Percentiles rank a stretch among this genome's conserved stretches.
Evolutionary conservation across 2,888 invertebrate species (phyloP).

Genomic region (Meiosimyza decipiens): DNA sequence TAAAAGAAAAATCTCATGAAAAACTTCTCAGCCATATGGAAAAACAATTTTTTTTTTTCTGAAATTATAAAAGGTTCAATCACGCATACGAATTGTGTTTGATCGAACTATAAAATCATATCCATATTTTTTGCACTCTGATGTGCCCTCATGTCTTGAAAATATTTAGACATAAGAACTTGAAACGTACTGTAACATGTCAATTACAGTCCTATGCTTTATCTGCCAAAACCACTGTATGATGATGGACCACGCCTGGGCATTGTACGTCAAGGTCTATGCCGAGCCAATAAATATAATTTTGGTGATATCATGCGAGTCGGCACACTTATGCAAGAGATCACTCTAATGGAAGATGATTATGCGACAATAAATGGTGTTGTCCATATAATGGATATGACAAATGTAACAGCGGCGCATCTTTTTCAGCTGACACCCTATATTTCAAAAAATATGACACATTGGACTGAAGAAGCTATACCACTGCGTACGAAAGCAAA

Average conservation of each 20-base stretch:
- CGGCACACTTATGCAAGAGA: slow-evolving; percentile 70
- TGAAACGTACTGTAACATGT: too few species aligned
- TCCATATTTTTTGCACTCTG: too few species aligned
- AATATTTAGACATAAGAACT: too few species aligned
- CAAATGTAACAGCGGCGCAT: slow-evolving; percentile 69
- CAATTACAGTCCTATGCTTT: slow-evolving; percentile 42
- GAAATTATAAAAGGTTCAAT: too few species aligned
- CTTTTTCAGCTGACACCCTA: slow-evolving; percentile 71
- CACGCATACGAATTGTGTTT: too few species aligned
- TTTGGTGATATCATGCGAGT: slow-evolving; percentile 69
- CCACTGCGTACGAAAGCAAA: slow-evolving; percentile 71
- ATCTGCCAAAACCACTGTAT: slow-evolving; percentile 57
- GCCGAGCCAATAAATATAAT: slow-evolving; percentile 66
- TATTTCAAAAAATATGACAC: slow-evolving; percentile 70
- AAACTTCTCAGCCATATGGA: too few species aligned
- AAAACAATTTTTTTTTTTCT: too few species aligned
- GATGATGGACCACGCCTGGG: slow-evolving; percentile 68
- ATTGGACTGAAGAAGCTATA: slow-evolving; percentile 70
- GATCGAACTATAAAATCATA: too few species aligned
- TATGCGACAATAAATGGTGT: slow-evolving; percentile 69
- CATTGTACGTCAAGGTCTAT: slow-evolving; percentile 68
- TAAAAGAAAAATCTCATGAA: neutral
- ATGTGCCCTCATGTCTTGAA: too few species aligned
- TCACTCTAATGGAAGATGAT: slow-evolving; percentile 71
- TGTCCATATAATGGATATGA: slow-evolving; percentile 70